phyloP scores from a whole-genome alignment of 1,140 invertebrate species.

The Maniola jurtina region DNA sequence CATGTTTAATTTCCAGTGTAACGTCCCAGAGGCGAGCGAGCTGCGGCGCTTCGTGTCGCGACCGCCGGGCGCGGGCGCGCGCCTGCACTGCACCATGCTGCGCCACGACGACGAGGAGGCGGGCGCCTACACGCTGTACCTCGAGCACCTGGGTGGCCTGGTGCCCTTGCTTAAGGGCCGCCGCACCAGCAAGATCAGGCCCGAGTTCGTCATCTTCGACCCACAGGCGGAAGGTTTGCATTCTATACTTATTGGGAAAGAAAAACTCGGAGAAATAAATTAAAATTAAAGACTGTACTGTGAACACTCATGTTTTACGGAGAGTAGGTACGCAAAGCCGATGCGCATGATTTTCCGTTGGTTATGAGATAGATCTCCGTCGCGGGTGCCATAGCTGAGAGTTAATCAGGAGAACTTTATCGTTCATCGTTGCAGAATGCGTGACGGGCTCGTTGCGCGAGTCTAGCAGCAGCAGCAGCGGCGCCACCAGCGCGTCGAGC shows the following conservation, averaged over 20 bases:
- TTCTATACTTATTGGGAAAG: not conserved
- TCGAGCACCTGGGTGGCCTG: conserved; percentile 97
- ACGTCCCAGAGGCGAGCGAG: conserved; percentile 92
- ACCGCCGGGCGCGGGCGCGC: conserved; percentile 89
- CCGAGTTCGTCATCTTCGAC: conserved; percentile 99
- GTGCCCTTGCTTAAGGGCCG: conserved; percentile 97
- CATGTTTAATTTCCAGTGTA: conserved; percentile 84
- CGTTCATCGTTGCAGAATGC: conserved; percentile 23
- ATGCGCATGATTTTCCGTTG: no score
- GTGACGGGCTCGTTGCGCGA: conserved; percentile 34
- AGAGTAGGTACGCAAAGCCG: no score
- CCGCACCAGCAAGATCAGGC: conserved; percentile 96
- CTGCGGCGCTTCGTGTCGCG: conserved; percentile 95
- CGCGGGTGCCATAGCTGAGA: no score
- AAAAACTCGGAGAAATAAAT: no score
- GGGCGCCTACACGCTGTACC: conserved; percentile 95
- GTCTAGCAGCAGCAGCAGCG: conserved; percentile 60
- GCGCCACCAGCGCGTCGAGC: conserved; percentile 51
- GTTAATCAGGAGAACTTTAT: not conserved
- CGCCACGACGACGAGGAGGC: conserved; percentile 91
- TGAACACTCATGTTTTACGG: no score
- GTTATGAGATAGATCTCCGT: no score
- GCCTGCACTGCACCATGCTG: conserved; percentile 97
- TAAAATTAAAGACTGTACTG: no score
- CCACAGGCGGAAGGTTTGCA: conserved; percentile 88